Percentiles rank a stretch among this genome's conserved stretches.
Conservation (phyloP, 2,113 vertebrate genomes). For the Oreochromis aureus region DNA sequence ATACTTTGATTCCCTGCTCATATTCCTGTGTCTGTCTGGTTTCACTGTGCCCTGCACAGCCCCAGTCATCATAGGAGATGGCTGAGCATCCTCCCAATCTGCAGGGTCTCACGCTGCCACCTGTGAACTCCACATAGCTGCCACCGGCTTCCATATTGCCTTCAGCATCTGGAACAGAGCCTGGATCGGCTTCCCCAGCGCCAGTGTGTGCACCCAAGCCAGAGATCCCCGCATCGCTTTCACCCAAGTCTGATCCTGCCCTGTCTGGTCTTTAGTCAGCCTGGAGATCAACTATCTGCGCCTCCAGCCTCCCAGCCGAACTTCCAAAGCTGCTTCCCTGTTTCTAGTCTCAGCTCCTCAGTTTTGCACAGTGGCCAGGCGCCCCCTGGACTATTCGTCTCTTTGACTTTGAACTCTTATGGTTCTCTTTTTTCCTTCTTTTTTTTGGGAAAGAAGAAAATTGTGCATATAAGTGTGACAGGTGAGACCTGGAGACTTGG, state of each 20-base stretch:
- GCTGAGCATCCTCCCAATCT: neutral
- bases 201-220: fast-evolving
- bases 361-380: neutral
- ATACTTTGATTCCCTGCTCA: neutral
- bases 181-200: neutral
- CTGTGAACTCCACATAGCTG: neutral
- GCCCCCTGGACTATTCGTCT: too few species aligned
- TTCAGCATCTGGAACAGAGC: neutral
- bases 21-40: neutral
- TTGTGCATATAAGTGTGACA: too few species aligned
- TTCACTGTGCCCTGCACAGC: neutral
- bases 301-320: neutral
- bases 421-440: too few species aligned
- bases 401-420: too few species aligned
- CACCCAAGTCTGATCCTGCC: neutral
- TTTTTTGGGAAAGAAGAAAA: too few species aligned
- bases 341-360: neutral
- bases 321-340: neutral
- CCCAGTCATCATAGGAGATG: neutral
- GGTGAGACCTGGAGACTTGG: too few species aligned
- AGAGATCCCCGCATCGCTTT: neutral
- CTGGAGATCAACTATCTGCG: neutral
- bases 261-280: neutral
- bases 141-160: neutral
- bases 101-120: neutral